Percentiles rank a stretch among this genome's conserved stretches.
Conservation (phyloP, 1,140 invertebrate genomes). For the Periplaneta americana region DNA sequence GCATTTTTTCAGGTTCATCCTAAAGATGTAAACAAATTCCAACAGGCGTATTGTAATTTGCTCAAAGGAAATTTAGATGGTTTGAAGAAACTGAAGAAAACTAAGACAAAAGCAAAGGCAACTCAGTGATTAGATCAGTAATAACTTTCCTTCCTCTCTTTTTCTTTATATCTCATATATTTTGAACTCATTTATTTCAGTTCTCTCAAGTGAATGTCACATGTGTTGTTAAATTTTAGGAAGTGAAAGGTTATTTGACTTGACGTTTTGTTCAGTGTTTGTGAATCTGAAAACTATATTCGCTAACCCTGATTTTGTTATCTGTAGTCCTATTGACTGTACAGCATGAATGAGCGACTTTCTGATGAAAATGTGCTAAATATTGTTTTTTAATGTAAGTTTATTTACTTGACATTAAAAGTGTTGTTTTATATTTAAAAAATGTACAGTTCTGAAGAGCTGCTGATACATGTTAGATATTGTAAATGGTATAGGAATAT, state of each 20-base stretch:
- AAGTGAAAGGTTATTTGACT: not conserved
- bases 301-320: too few species aligned
- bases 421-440: not conserved
- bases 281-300: not conserved
- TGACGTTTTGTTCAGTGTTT: not conserved
- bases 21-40: conserved; percentile 80
- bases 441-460: too few species aligned
- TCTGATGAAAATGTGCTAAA: not conserved
- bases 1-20: conserved; percentile 60
- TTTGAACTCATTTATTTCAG: not conserved
- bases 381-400: not conserved
- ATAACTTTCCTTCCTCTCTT: not conserved
- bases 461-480: too few species aligned
- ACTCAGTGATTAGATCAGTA: conserved; percentile 36
- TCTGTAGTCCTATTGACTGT: not conserved
- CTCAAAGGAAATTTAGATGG: conserved; percentile 82
- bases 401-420: not conserved
- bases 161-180: not conserved
- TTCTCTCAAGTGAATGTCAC: not conserved
- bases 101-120: conserved; percentile 65
- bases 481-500: too few species aligned
- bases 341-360: not conserved
- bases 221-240: too few species aligned
- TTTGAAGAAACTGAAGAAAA: conserved; percentile 78
- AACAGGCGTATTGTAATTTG: conserved; percentile 75